Evolutionary conservation across 2,113 vertebrate species (phyloP), one percentile per base, ranked within the genome.

Genomic region (Indri indri): DNA sequence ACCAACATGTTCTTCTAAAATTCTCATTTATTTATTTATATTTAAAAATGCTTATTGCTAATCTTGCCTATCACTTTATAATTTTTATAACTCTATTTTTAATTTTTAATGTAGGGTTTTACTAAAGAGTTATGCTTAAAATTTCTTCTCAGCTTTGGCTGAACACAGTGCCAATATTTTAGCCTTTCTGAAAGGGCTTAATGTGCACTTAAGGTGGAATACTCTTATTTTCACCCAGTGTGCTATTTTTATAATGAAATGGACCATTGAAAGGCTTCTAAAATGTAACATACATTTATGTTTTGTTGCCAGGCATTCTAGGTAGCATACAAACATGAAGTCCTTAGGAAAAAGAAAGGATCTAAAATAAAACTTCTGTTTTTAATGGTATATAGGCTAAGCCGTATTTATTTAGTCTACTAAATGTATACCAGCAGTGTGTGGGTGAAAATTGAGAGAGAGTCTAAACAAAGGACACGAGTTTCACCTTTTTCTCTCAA

Each of bases 51-150:
- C 23, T 63, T 86, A 61, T 59, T 95, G 23, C 14, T 63, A 93
- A 88, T 94, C 73, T 95, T 88, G 57, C 4, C 79, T 70, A 84
- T 86, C 14, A 79, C 25, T 95, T 95, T 95, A 71, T 79, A 88
- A 90, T 95, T 96, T 95, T 95, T 95, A 71, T 79, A 88, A 90
- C 94, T 96, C 80, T 96, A 96, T 86, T 97, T 92, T 95, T 88
- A 95, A 63, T 86, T 92, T 96, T 97, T 95, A 97, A 95, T 95
- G 71, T 37, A 81, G 70, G 57, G 13, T 83, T 95, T 91, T 94
- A 42, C 61, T 91, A 79, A 63, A 52, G 40, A 96, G 1, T 65
- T 86, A 80, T 93, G n/a, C 73, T 30, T 96, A 95, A 23, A 70
- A 74, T 87, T 92, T 18, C 52, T 96, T 95, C 68, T 88, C 63